Conservation (phyloP, 1,140 invertebrate genomes). For the Drosophila equinoxialis region DNA sequence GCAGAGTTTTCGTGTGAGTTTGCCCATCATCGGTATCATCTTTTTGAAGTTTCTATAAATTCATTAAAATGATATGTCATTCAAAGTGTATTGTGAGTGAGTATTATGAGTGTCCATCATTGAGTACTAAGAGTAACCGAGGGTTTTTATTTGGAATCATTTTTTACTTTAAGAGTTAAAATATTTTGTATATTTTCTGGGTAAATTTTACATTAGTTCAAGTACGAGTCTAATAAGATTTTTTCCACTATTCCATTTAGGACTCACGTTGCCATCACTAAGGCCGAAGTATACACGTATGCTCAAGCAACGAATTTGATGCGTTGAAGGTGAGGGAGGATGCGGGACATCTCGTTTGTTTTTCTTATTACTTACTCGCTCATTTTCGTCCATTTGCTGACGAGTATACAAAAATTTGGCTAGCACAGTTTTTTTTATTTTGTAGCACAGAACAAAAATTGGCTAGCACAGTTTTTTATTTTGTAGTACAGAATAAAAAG, state of each 20-base stretch:
- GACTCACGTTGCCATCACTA: not conserved
- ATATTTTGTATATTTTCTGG: too few relatives aligned
- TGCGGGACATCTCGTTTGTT: constrained; percentile 17
- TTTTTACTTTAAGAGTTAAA: too few relatives aligned
- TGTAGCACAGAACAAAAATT: constrained; percentile 48
- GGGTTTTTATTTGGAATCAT: too few relatives aligned
- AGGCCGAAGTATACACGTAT: constrained; percentile 21
- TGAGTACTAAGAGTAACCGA: too few relatives aligned
- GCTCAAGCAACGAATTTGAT: constrained; percentile 28
- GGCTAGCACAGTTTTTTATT: constrained; percentile 64
- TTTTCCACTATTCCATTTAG: not conserved
- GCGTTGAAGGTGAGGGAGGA: not conserved
- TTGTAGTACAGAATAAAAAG: constrained; percentile 52
- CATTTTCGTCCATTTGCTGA: constrained; percentile 45
- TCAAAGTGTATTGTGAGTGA: too few relatives aligned
- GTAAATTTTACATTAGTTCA: too few relatives aligned
- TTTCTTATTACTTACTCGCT: constrained; percentile 48
- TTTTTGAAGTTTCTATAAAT: too few relatives aligned
- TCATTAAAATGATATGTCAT: too few relatives aligned
- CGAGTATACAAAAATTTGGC: constrained; percentile 62
- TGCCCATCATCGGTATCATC: too few relatives aligned
- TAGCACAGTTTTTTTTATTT: constrained; percentile 61
- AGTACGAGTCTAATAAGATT: not conserved
- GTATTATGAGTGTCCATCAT: too few relatives aligned
- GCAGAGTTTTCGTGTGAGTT: too few relatives aligned